Conservation (phyloP, 2,888 invertebrate species). For the Mylabris sibirica region DNA sequence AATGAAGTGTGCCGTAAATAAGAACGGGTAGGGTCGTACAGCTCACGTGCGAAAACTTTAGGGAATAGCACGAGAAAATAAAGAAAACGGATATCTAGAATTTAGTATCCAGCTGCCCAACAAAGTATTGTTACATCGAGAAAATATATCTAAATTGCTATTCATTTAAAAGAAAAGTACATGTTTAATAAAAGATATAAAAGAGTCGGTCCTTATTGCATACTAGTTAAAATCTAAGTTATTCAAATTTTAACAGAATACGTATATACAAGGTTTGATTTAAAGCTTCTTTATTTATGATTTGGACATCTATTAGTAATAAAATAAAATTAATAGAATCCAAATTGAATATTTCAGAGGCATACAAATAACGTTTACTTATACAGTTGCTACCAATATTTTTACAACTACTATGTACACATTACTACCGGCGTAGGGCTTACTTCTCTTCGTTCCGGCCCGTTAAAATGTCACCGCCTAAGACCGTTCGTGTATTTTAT, state of each 20-base stretch:
- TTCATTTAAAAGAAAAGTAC: too few species aligned
- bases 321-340: not conserved
- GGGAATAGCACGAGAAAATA: constrained; percentile 42
- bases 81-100: constrained; percentile 43
- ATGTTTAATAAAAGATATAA: not conserved
- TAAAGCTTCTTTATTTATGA: too few species aligned
- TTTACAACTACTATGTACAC: constrained; percentile 17
- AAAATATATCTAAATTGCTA: not conserved
- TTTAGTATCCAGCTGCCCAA: constrained; percentile 34
- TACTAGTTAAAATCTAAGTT: not conserved
- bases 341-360: not conserved
- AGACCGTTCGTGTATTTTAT: constrained; percentile 52
- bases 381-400: not conserved
- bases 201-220: not conserved
- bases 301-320: too few species aligned
- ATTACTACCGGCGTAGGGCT: constrained; percentile 22
- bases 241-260: not conserved
- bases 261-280: too few species aligned
- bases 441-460: constrained; percentile 43
- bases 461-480: constrained; percentile 52
- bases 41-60: constrained; percentile 50
- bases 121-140: constrained; percentile 14
- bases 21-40: constrained; percentile 46
- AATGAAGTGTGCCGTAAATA: constrained; percentile 51
- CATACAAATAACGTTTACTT: not conserved